These are phyloP conservation scores for Palythoa heliodiscus DNA, from an alignment of 92 coral and sea anemone genomes.

Conservation along the genomic window DNA sequence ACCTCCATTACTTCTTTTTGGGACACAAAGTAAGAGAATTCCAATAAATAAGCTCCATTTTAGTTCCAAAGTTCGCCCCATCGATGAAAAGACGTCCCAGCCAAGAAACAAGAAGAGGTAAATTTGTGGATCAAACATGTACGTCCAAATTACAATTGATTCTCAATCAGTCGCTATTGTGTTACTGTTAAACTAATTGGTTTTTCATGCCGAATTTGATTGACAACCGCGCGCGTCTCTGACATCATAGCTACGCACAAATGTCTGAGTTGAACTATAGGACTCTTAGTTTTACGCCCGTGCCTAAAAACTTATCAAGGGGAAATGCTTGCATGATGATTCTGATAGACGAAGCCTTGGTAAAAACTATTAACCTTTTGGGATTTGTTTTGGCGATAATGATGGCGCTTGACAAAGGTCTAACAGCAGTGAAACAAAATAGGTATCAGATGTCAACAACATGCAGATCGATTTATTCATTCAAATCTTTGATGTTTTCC, in stretches of 20 bases:
- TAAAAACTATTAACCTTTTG: background rate
- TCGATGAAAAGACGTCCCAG: constrained; percentile 5
- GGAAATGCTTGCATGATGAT: constrained; percentile 16
- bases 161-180: constrained; percentile 59
- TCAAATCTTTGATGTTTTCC: constrained; percentile 19
- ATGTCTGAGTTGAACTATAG: background rate
- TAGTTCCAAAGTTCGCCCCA: constrained; percentile 14
- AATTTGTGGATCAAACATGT: constrained; percentile 41
- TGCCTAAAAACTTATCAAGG: background rate
- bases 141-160: constrained; percentile 7
- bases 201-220: constrained; percentile 38
- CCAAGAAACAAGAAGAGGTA: constrained; percentile 1
- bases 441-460: constrained; percentile 28
- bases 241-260: constrained; percentile 36
- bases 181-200: constrained; percentile 72
- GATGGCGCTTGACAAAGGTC: constrained; percentile 9
- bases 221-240: constrained; percentile 29
- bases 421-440: background rate
- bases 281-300: constrained; percentile 18
- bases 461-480: background rate
- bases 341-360: background rate
- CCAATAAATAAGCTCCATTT: constrained; percentile 20
- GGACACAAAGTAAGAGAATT: background rate
- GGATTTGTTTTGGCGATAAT: background rate
- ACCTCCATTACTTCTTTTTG: constrained; percentile 24